phyloP scores from a whole-genome alignment of 2,888 invertebrate genomes.

The Epinotia brunnichana region DNA sequence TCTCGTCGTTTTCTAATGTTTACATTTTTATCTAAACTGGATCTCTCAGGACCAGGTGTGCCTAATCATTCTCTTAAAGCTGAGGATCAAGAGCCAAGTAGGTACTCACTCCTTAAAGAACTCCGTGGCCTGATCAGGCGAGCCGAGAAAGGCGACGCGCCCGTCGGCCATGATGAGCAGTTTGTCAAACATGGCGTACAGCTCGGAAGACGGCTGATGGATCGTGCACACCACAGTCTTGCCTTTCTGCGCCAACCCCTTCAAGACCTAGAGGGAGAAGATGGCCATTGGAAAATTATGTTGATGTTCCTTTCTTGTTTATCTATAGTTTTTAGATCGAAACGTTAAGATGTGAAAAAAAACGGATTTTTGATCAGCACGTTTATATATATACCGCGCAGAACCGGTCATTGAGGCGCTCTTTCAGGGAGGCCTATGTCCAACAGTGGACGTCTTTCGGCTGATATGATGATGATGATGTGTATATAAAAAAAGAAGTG shows the following conservation, averaged over 20 bases:
- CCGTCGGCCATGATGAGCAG: constrained; percentile 96
- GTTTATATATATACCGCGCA: too few relatives aligned
- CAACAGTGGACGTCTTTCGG: too few relatives aligned
- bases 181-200: constrained; percentile 95
- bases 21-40: too few relatives aligned
- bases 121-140: constrained; percentile 88
- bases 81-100: not conserved
- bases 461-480: too few relatives aligned
- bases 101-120: constrained; percentile 90
- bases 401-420: too few relatives aligned
- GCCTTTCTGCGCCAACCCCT: constrained; percentile 89
- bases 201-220: constrained; percentile 97
- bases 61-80: not conserved
- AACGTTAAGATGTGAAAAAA: too few relatives aligned
- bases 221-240: constrained; percentile 96
- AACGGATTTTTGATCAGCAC: too few relatives aligned
- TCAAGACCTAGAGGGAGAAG: constrained; percentile 78
- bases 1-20: too few relatives aligned
- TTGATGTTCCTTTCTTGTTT: not conserved
- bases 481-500: too few relatives aligned
- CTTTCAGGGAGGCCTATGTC: too few relatives aligned
- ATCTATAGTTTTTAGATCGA: too few relatives aligned
- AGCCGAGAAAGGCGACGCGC: constrained; percentile 93
- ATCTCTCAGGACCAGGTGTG: not conserved
- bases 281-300: not conserved